Conservation (phyloP, 2,888 invertebrate genomes). For the Brenthis hecate region DNA sequence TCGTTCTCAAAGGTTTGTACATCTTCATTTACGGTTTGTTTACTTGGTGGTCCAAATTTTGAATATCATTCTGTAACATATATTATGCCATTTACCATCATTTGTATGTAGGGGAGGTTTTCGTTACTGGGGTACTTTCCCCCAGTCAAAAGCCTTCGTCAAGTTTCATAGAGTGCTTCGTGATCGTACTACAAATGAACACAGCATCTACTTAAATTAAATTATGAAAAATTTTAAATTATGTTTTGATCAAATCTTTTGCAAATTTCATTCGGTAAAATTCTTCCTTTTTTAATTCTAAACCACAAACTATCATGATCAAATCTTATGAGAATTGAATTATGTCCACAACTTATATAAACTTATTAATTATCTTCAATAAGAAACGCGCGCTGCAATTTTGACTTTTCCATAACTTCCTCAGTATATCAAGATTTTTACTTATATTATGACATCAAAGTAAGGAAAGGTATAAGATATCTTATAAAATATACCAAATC, state of each 20-base stretch:
- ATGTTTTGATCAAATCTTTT: slow-evolving; percentile 9
- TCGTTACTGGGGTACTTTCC: slow-evolving; percentile 65
- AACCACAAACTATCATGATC: too few species aligned
- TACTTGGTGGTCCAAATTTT: slow-evolving; percentile 14
- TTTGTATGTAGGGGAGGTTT: slow-evolving; percentile 71
- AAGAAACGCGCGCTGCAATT: too few species aligned
- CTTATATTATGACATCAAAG: too few species aligned
- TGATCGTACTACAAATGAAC: slow-evolving; percentile 69
- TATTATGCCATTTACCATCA: slow-evolving; percentile 45
- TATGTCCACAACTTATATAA: too few species aligned
- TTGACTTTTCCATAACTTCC: too few species aligned
- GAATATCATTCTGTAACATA: slow-evolving; percentile 29
- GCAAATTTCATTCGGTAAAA: background rate
- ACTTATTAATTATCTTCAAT: too few species aligned
- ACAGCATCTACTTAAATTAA: slow-evolving; percentile 42
- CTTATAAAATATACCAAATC: too few species aligned
- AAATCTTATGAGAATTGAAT: too few species aligned
- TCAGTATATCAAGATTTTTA: too few species aligned
- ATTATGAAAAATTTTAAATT: too few species aligned
- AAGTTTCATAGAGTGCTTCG: slow-evolving; percentile 73
- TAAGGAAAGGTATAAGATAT: too few species aligned
- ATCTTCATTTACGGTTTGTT: slow-evolving; percentile 1
- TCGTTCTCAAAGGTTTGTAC: background rate
- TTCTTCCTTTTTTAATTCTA: background rate
- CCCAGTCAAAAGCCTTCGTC: slow-evolving; percentile 76